Evolutionary conservation across 2,797 vertebrate species (phyloP).

Genomic region (Anabacerthia variegaticeps): DNA sequence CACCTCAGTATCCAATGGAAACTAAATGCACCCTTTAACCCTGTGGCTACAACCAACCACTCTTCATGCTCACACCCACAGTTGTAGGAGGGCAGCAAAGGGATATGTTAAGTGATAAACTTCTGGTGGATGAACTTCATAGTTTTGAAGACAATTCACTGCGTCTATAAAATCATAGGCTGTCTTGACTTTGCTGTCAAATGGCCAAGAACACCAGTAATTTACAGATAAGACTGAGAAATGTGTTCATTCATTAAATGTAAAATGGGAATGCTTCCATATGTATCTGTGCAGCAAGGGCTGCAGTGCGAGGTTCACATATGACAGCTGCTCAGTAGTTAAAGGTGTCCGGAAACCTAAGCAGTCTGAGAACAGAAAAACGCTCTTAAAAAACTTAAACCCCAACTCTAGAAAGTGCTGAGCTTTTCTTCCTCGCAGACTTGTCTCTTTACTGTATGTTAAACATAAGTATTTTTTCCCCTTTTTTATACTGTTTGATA

Average conservation of each 20-base stretch:
- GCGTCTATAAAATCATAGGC: not conserved
- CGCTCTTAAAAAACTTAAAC: not conserved
- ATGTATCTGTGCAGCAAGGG: fast-evolving
- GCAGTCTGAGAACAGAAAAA: not conserved
- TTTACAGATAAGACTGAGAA: not conserved
- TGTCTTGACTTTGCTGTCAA: not conserved
- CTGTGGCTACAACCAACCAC: not conserved
- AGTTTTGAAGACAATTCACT: not conserved
- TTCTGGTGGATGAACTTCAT: not conserved
- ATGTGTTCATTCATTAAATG: not conserved
- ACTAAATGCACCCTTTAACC: not conserved
- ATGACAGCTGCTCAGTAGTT: not conserved
- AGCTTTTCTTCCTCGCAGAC: not conserved
- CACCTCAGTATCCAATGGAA: not conserved
- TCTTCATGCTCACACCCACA: not conserved
- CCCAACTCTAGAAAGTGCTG: not conserved
- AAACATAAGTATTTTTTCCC: not conserved
- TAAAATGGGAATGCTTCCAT: not conserved
- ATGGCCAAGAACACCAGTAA: not conserved
- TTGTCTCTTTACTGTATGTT: not conserved
- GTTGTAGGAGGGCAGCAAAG: not conserved
- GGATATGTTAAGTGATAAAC: not conserved
- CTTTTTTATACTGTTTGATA: not conserved
- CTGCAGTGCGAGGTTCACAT: not conserved
- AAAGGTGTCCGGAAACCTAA: not conserved